phyloP scores from a whole-genome alignment of 2,113 vertebrate species.

The Gyps fulvus region DNA sequence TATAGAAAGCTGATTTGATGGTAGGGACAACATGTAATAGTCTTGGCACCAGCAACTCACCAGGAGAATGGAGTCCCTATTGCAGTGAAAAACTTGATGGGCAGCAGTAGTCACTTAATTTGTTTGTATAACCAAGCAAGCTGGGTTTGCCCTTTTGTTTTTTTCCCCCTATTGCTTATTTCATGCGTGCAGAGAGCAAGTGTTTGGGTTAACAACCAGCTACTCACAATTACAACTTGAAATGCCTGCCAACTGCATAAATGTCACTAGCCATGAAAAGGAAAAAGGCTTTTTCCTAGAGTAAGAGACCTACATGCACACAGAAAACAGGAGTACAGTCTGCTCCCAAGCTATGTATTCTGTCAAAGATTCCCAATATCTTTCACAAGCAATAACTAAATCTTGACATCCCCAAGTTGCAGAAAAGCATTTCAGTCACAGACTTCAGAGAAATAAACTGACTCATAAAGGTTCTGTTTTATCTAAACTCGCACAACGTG shows the following conservation, averaged over 20 bases:
- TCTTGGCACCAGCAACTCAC: neutral
- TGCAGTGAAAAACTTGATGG: neutral
- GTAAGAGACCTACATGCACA: neutral
- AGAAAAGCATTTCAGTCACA: neutral
- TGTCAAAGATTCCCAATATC: neutral
- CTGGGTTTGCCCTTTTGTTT: neutral
- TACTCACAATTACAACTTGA: neutral
- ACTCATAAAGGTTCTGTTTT: neutral
- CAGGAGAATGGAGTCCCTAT: neutral
- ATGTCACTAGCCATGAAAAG: neutral
- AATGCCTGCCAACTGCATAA: neutral
- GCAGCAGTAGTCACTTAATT: neutral
- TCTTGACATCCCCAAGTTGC: neutral
- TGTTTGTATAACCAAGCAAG: conserved; percentile 7
- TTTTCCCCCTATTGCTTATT: neutral
- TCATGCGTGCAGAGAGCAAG: neutral
- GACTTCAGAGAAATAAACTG: neutral
- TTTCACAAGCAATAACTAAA: neutral
- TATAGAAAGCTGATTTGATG: neutral
- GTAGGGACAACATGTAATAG: neutral
- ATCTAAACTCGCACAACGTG: neutral
- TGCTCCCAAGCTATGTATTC: neutral
- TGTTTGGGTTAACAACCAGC: conserved; percentile 25
- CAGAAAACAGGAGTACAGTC: neutral
- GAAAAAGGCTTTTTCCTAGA: neutral